Evolutionary conservation across 2,797 vertebrate genomes (phyloP), one percentile per base, ranked within the genome.

Genomic region (Danio jaintianensis): DNA sequence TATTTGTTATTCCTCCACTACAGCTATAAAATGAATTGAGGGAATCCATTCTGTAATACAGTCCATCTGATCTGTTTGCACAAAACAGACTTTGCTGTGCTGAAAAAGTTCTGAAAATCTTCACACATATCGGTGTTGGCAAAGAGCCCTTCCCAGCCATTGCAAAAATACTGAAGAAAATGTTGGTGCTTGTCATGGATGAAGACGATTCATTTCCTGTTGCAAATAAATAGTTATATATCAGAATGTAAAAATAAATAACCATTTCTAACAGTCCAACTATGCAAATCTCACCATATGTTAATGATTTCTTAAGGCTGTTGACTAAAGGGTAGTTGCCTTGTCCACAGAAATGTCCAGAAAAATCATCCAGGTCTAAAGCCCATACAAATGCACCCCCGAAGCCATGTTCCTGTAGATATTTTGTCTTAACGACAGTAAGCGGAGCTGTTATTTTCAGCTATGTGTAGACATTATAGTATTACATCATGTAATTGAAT

Each of bases 321-420:
- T 80, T 79, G 70, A 88, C 84, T 5, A 92, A 88, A 20, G 90
- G 90, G 71, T 89, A 90, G 70, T 42, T 83, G 16, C 90, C 92
- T 68, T 89, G 83, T 16, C 52, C 80, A 85, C 92, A 93, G 80
- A 91, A 92, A 64, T 80, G 55, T 71, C 92, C 91, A 53, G 86
- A 85, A 82, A 92, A 92, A 80, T 91, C 91, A 48, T 93, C 91
- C 87, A 92, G 85, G 52, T 92, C 90, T 55, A 92, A 75, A 4
- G 87, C 87, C 91, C 89, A 91, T 15, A 92, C 87, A 66, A 89
- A 86, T 1, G 87, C 92, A 15, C 91, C 90, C 4, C 89, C 89
- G 52, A 90, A 81, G 16, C 55, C 75, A 45, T 48, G 72, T 67
- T 84, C 85, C 72, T 74, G 88, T 69, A 92, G 73, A n/a, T 90